A percentile compares a stretch with the other conserved stretches of the same genome.
These are phyloP conservation scores for Aphelocoma californica DNA, from an alignment of 2,797 vertebrate genomes.

Conservation along the genomic window DNA sequence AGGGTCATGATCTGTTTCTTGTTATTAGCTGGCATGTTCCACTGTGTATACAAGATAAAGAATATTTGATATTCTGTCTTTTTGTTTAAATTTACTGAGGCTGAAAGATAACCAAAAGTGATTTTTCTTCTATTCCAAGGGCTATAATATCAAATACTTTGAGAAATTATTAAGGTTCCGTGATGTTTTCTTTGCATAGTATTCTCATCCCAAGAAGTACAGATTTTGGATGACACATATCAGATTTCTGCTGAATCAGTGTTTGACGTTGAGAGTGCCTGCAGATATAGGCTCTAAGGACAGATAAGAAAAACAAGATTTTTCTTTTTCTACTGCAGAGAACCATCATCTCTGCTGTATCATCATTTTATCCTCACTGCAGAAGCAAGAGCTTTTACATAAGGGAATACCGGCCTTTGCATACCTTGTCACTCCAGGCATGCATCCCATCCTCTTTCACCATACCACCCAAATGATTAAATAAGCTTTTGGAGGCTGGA, in stretches of 20 bases:
- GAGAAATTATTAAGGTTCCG: background rate
- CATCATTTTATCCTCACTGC: background rate
- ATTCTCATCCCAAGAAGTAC: background rate
- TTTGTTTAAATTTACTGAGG: slow-evolving; percentile 36
- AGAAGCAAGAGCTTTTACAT: background rate
- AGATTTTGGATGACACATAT: background rate
- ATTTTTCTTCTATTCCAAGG: slow-evolving; percentile 1
- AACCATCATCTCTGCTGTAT: background rate
- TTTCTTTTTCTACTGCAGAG: background rate
- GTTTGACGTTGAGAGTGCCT: background rate
- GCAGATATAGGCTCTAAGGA: background rate
- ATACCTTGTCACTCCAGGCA: background rate
- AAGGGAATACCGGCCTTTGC: background rate
- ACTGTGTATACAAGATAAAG: slow-evolving; percentile 32
- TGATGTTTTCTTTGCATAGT: background rate
- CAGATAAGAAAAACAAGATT: background rate
- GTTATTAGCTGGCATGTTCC: slow-evolving; percentile 17
- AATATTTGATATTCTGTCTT: slow-evolving; percentile 38
- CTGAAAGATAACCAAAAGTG: slow-evolving; percentile 1
- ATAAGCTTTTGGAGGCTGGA: background rate
- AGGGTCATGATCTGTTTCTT: slow-evolving; percentile 25
- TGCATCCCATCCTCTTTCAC: background rate
- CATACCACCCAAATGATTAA: background rate
- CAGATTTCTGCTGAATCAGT: background rate
- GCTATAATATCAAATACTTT: background rate